phyloP scores from a whole-genome alignment of 2,888 invertebrate species.

The Sceliomorpha sp. region DNA sequence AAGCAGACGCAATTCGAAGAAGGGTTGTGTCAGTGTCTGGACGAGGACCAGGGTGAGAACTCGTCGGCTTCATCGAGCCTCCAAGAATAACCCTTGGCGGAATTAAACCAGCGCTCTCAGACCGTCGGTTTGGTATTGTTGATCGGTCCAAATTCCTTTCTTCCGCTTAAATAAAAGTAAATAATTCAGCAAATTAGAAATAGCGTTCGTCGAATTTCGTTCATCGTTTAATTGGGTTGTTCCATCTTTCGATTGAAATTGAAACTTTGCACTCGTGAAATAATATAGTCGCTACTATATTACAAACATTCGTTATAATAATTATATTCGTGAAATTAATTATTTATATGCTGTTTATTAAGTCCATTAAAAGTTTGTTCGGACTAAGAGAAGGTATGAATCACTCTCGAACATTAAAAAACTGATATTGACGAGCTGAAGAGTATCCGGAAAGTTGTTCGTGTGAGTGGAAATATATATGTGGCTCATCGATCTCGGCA shows the following conservation, averaged over 20 bases:
- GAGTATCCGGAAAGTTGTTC: not conserved
- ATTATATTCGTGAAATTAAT: too few relatives aligned
- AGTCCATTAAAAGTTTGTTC: too few relatives aligned
- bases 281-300: too few relatives aligned
- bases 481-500: conserved; percentile 37
- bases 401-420: not conserved
- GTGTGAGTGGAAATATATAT: conserved; percentile 35
- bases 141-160: conserved; percentile 24
- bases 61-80: conserved; percentile 20
- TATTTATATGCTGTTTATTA: too few relatives aligned
- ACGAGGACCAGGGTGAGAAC: conserved; percentile 22
- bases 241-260: too few relatives aligned
- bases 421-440: not conserved
- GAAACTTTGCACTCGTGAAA: too few relatives aligned
- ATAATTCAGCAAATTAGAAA: too few relatives aligned
- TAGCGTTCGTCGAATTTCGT: too few relatives aligned
- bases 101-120: conserved; percentile 29
- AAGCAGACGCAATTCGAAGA: conserved; percentile 39
- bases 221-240: too few relatives aligned
- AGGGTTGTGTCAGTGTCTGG: conserved; percentile 25
- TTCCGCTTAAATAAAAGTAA: too few relatives aligned
- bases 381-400: too few relatives aligned
- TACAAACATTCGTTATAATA: too few relatives aligned
- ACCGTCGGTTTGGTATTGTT: conserved; percentile 11
- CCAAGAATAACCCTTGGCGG: conserved; percentile 51